Evolutionary conservation across 2,888 invertebrate species (phyloP).

Genomic region (Pegoplata infirma): DNA sequence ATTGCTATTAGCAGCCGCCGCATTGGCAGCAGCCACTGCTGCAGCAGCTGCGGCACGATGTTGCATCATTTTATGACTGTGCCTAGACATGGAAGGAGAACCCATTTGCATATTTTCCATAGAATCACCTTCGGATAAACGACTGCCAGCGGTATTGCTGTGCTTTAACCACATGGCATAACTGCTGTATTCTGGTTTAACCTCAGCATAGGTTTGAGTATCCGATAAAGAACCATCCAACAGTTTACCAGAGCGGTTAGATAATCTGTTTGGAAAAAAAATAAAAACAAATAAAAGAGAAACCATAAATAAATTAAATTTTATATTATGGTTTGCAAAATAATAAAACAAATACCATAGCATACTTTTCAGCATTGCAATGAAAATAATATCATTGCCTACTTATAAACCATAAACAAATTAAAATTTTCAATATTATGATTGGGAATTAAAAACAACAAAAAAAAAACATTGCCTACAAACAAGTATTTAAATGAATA

Average conservation of each 20-base stretch:
- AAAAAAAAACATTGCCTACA: too few species aligned
- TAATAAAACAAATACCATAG: background rate
- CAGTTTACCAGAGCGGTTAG: constrained; percentile 78
- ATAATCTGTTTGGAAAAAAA: constrained; percentile 66
- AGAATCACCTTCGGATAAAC: constrained; percentile 93
- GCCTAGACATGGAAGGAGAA: constrained; percentile 81
- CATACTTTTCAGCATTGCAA: background rate
- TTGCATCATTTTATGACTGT: constrained; percentile 78
- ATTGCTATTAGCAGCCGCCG: constrained; percentile 63
- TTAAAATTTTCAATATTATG: too few species aligned
- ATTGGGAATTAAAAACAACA: too few species aligned
- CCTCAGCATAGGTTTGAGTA: constrained; percentile 86
- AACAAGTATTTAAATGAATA: too few species aligned
- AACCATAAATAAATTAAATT: background rate
- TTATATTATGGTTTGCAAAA: background rate
- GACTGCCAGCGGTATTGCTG: constrained; percentile 88
- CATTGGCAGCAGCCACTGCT: constrained; percentile 62
- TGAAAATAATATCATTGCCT: too few species aligned
- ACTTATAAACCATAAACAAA: too few species aligned
- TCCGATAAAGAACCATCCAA: constrained; percentile 92
- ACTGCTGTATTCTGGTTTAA: constrained; percentile 88
- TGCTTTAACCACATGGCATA: constrained; percentile 93
- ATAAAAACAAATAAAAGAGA: background rate
- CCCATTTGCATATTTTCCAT: constrained; percentile 88
- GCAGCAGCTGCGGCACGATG: constrained; percentile 69